Evolutionary conservation across 1,140 invertebrate species (phyloP).

Genomic region (Euwallacea similis): DNA sequence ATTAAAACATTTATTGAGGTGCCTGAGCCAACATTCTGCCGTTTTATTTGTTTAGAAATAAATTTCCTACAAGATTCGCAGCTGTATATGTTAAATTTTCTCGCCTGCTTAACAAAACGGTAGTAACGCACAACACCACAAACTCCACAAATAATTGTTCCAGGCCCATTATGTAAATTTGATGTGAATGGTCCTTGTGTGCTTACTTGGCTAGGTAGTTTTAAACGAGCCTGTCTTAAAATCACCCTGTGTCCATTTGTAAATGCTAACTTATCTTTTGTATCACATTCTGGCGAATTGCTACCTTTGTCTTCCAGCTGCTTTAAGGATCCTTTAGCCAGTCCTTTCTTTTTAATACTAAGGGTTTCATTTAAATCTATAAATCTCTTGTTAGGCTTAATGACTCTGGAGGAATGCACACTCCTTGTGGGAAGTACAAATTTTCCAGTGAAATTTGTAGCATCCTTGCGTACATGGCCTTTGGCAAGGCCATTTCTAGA

Average conservation of each 20-base stretch:
- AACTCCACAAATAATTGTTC: constrained; percentile 74
- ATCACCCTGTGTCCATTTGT: constrained; percentile 66
- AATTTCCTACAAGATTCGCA: constrained; percentile 86
- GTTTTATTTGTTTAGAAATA: constrained; percentile 76
- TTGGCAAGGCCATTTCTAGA: constrained; percentile 53
- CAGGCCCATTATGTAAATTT: constrained; percentile 56
- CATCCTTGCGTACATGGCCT: constrained; percentile 48
- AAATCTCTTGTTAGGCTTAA: constrained; percentile 86
- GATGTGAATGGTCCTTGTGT: constrained; percentile 69
- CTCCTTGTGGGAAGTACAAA: constrained; percentile 83
- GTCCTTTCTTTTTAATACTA: constrained; percentile 48
- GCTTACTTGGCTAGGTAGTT: constrained; percentile 61
- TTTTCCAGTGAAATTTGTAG: constrained; percentile 62
- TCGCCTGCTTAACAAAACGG: constrained; percentile 73
- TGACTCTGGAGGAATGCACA: constrained; percentile 85
- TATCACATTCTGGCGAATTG: constrained; percentile 30
- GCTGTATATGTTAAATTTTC: constrained; percentile 81
- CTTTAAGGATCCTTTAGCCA: constrained; percentile 48
- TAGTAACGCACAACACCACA: constrained; percentile 77
- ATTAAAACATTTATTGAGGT: constrained; percentile 59
- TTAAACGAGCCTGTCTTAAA: constrained; percentile 68
- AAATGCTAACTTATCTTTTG: constrained; percentile 55
- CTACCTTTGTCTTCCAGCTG: constrained; percentile 42
- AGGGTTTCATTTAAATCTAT: constrained; percentile 57
- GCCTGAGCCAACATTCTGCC: constrained; percentile 62